phyloP scores from a whole-genome alignment of 2,797 vertebrate species.

The Graptemys geographica region DNA sequence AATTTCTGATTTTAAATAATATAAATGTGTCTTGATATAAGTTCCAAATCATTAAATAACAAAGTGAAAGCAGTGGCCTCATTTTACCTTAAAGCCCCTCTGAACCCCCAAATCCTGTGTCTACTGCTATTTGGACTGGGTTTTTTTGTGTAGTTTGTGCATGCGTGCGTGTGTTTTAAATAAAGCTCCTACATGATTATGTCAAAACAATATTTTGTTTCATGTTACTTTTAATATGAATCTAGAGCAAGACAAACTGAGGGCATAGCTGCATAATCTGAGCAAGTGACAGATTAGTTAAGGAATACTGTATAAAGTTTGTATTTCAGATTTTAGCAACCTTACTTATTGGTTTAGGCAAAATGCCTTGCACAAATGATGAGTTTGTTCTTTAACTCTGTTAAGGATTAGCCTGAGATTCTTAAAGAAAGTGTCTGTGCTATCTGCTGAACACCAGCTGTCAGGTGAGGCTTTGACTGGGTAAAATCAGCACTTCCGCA shows the following conservation, averaged over 20 bases:
- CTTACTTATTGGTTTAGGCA: neutral
- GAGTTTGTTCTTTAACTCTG: neutral
- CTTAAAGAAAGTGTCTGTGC: neutral
- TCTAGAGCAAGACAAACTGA: neutral
- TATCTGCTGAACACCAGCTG: neutral
- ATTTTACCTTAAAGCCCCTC: neutral
- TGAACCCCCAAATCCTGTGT: neutral
- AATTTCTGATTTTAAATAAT: neutral
- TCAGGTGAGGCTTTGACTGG: neutral
- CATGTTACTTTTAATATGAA: neutral
- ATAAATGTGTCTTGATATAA: neutral
- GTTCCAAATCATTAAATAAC: neutral
- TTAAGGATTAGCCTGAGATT: neutral
- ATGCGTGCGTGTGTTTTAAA: neutral
- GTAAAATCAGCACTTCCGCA: neutral
- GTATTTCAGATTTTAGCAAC: neutral
- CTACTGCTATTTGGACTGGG: neutral
- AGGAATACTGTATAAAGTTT: neutral
- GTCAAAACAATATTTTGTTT: neutral
- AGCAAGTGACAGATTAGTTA: neutral
- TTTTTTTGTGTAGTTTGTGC: neutral
- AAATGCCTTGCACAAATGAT: neutral
- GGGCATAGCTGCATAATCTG: neutral
- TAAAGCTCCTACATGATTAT: neutral
- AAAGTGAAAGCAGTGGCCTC: neutral